Base-by-base conservation (phyloP, 2,888 invertebrate genomes). In the Philopedon plagiatum region DNA sequence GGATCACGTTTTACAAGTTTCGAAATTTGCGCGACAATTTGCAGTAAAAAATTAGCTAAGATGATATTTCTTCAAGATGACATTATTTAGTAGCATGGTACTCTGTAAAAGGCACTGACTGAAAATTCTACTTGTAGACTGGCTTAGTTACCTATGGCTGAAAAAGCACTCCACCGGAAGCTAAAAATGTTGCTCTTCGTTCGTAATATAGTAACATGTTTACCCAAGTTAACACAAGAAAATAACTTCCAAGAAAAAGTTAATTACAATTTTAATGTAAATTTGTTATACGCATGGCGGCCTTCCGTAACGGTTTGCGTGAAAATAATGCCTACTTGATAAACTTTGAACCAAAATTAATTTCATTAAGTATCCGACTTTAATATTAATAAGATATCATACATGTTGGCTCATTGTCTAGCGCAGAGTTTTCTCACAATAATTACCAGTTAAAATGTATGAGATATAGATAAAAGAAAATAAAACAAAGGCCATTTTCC, bases 251-350 rank as follows among this genome's bases (percentile, higher is more conserved):
- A 46, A 46, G 46, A 23, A 46, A 21, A 60, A 8, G 21, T 51
- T 51, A 63, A 63, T 63, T 63, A 63, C 2, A n/a, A 51, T 34
- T 32, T 61, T 64, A 70, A 63, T 70, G 70, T 39, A 49, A 63
- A 70, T 70, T 56, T 19, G 8, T 13, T 56, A 49, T 56, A 62
- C 63, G 63, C 70, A 70, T 70, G 70, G 58, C 49, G 41, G 58
- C 58, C 34, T 49, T 51, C 51, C 46, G 70, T 70, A 70, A 70
- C 70, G 70, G 41, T 11, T 70, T 70, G 70, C 70, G 70, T 70
- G 64, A 62, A 62, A 70, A 57, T 69, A 63, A 70, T 69, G 34
- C 62, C 51, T 69, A 68, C 60, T 69, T 69, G 29, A 54, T 54
- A 70, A 70, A 64, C 70, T 70, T 64, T 64, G 58, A 64, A 64